Evolutionary conservation across 2,888 invertebrate genomes (phyloP).

Genomic region (Anthophora plumipes): DNA sequence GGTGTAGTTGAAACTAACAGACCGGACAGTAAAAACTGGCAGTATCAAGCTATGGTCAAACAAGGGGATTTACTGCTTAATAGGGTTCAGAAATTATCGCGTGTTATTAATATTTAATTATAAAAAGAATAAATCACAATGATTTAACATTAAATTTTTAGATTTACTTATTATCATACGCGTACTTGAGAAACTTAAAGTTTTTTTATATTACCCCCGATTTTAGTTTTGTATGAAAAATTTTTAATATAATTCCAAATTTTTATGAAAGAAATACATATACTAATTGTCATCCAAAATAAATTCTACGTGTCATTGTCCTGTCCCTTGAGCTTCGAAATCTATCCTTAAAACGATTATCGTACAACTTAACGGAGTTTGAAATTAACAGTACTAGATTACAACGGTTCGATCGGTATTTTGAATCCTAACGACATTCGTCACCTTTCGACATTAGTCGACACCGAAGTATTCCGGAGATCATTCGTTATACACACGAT

Average conservation of each 20-base stretch:
- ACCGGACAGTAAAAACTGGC: slow-evolving; percentile 95
- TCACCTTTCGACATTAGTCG: slow-evolving; percentile 1
- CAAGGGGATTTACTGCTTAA: slow-evolving; percentile 99
- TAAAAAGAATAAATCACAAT: slow-evolving; percentile 38
- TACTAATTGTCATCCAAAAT: slow-evolving; percentile 47
- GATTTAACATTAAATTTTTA: slow-evolving; percentile 30
- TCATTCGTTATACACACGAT: neutral
- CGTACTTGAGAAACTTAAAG: slow-evolving; percentile 4
- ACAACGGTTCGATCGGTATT: neutral
- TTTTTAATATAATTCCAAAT: slow-evolving; percentile 39
- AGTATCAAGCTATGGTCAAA: slow-evolving; percentile 98
- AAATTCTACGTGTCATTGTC: slow-evolving; percentile 1
- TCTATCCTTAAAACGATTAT: neutral
- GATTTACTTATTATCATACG: slow-evolving; percentile 26
- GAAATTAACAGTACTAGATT: neutral
- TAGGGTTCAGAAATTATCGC: slow-evolving; percentile 98
- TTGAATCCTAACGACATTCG: slow-evolving; percentile 25
- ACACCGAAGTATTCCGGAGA: neutral
- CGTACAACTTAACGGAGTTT: neutral
- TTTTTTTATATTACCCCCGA: slow-evolving; percentile 41
- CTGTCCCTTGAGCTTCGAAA: neutral
- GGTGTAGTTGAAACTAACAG: slow-evolving; percentile 98
- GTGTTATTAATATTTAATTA: slow-evolving; percentile 98
- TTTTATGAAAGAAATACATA: slow-evolving; percentile 68
- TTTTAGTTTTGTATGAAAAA: slow-evolving; percentile 59